Evolutionary conservation across 2,888 invertebrate species (phyloP), one percentile per base, ranked within the genome.

Genomic region (Zaprionus bogoriensis): DNA sequence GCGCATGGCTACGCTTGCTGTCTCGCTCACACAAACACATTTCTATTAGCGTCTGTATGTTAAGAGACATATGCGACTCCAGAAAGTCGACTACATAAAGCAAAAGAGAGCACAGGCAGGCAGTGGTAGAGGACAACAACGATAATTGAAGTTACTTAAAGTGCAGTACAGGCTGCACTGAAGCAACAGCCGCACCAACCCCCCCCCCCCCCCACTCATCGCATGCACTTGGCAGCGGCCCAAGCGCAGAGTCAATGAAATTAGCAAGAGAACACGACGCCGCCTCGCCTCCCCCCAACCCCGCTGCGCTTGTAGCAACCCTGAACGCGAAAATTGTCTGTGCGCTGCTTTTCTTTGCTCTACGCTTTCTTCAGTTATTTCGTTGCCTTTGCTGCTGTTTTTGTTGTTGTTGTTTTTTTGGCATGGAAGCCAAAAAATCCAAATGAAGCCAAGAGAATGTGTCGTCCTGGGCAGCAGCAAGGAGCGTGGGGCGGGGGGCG

Each of bases 361-460:
- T 59, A 9, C 20, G 12, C 3, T 50, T 36, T 44, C 10, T 12
- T 44, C 19, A 14, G 32, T 45, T 48, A 45, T 22, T 20, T 36
- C 7, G 0, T 1, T 7, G 14, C 7, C 7, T 6, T 14, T 45
- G 27, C 25, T 14, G 14, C 2, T 7, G 14, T 14, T 14, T 6
- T 14, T 45, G 27, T 28, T 14, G 14, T n/a, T 54, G 30, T 46
- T 46, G 23, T 41, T 42, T 51, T 73, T 68, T 82, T 85, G 86
- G 82, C 83, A 77, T 51, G 28, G 86, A 82, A 82, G 82, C 82
- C 82, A 85, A 85, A 85, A 82, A 82, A 77, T 72, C 71, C 46
- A 78, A 82, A 76, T 67, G 85, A 82, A 82, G 83, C 86, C 82
- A 80, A 82, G 80, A 72, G 80, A 82, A 85, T 82, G 72, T 77